phyloP scores from a whole-genome alignment of 2,888 invertebrate genomes.

The Brenthis hecate region DNA sequence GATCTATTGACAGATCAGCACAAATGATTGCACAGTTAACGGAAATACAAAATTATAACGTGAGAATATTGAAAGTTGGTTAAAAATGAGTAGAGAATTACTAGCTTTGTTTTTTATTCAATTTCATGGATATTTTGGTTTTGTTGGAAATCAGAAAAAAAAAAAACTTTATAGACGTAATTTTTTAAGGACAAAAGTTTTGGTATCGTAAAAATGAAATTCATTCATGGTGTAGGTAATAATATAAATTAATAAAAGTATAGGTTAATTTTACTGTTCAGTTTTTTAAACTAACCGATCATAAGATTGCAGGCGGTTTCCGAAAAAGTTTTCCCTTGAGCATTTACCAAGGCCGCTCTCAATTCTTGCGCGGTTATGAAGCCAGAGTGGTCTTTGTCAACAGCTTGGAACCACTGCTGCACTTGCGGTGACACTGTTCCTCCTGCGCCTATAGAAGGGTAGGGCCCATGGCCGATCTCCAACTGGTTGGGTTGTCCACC shows the following conservation, averaged over 20 bases:
- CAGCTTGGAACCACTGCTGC: conserved; percentile 91
- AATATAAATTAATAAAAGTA: background rate
- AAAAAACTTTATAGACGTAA: too few species aligned
- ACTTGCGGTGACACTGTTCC: conserved; percentile 86
- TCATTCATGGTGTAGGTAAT: too few species aligned
- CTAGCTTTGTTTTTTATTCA: too few species aligned
- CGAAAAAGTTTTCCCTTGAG: conserved; percentile 91
- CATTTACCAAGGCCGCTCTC: conserved; percentile 91
- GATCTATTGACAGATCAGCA: too few species aligned
- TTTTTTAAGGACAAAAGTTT: background rate
- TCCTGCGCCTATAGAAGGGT: conserved; percentile 75
- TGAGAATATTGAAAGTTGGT: too few species aligned
- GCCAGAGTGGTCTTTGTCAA: conserved; percentile 92
- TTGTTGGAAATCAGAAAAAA: too few species aligned
- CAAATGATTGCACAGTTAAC: too few species aligned
- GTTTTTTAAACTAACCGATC: conserved; percentile 84
- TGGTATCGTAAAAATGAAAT: too few species aligned
- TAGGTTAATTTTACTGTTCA: background rate
- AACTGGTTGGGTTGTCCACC: conserved; percentile 50
- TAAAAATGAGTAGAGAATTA: too few species aligned
- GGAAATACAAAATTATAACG: too few species aligned
- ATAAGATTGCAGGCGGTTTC: conserved; percentile 92
- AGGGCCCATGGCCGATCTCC: conserved; percentile 77
- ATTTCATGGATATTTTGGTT: too few species aligned
- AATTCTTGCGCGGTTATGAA: conserved; percentile 90